Evolutionary conservation across 2,797 vertebrate genomes (phyloP).

Genomic region (Anguilla obscura): DNA sequence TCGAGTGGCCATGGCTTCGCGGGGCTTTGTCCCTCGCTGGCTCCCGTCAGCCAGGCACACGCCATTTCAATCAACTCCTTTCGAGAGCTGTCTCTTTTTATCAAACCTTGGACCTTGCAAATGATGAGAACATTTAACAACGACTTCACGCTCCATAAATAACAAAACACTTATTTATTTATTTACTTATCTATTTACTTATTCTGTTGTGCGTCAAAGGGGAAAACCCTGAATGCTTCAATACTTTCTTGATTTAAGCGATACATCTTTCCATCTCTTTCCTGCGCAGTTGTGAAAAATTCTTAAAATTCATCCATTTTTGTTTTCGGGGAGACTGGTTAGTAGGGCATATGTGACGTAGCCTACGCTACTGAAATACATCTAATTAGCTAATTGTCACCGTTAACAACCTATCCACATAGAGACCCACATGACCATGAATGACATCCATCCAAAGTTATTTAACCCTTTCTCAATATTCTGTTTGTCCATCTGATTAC

Average conservation of each 20-base stretch:
- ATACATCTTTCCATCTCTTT: background rate
- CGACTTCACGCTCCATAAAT: slow-evolving; percentile 69
- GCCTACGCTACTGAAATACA: slow-evolving; percentile 7
- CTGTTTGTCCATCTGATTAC: background rate
- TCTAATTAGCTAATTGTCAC: slow-evolving; percentile 11
- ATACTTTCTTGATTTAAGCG: background rate
- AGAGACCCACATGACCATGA: slow-evolving; percentile 20
- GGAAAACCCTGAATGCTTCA: background rate
- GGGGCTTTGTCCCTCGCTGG: slow-evolving; percentile 98
- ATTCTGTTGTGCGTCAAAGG: slow-evolving; percentile 28
- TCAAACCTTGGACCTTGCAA: slow-evolving; percentile 82
- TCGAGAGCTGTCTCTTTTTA: slow-evolving; percentile 85
- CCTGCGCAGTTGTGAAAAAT: background rate
- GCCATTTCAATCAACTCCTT: slow-evolving; percentile 97
- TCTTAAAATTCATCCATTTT: background rate
- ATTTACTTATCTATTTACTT: slow-evolving; percentile 33
- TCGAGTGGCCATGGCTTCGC: slow-evolving; percentile 97
- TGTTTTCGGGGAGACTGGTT: background rate
- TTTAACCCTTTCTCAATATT: slow-evolving; percentile 13
- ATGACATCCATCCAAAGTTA: background rate
- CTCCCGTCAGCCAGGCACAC: slow-evolving; percentile 98
- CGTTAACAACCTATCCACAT: background rate
- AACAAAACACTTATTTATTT: slow-evolving; percentile 50
- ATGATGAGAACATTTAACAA: slow-evolving; percentile 77
- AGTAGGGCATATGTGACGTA: background rate